Conservation (phyloP, 2,888 invertebrate species). For the Oscheius sp. region DNA sequence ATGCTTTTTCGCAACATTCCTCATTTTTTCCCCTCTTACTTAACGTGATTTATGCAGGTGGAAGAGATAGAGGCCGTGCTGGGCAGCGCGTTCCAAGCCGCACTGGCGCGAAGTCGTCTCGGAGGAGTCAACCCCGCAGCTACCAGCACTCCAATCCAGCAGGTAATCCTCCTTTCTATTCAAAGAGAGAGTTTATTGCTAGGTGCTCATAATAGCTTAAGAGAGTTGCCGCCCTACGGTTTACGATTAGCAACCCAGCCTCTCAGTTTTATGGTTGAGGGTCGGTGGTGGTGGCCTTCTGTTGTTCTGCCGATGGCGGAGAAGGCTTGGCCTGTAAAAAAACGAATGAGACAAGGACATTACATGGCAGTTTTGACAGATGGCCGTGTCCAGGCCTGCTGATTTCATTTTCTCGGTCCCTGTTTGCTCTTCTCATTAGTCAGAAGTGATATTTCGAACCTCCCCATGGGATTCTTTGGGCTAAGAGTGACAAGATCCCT, state of each 20-base stretch:
- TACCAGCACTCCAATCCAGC: neutral
- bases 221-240: constrained; percentile 1
- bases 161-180: constrained; percentile 8
- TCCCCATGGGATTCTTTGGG: no score
- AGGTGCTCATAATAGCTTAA: constrained; percentile 17
- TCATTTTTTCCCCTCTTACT: neutral
- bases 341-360: no score
- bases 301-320: no score
- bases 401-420: no score
- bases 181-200: neutral
- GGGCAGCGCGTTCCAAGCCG: constrained; percentile 46
- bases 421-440: no score
- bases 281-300: no score
- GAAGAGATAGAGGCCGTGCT: constrained; percentile 55
- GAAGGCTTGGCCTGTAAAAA: no score
- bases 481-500: no score
- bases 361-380: no score
- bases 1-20: constrained; percentile 2
- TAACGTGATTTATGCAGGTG: constrained; percentile 43
- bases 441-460: no score
- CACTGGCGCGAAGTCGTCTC: constrained; percentile 32
- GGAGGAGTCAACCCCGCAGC: neutral
- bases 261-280: neutral
- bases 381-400: no score
- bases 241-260: neutral